Conservation (phyloP, 2,113 vertebrate genomes). For the Centropus unirufus region DNA sequence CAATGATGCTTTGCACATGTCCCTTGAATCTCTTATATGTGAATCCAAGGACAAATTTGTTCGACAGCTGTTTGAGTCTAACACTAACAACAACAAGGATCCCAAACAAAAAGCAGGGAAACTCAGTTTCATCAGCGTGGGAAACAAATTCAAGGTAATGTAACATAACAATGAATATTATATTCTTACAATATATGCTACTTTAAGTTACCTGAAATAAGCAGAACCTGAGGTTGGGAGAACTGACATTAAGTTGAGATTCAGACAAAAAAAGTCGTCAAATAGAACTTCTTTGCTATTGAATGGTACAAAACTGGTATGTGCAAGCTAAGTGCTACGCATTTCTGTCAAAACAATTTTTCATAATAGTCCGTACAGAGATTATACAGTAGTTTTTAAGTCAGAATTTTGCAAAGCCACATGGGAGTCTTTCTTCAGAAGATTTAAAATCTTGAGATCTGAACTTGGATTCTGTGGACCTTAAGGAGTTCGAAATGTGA, state of each 20-base stretch:
- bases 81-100: constrained; percentile 88
- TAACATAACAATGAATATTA: not conserved
- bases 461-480: not conserved
- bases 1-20: constrained; percentile 97
- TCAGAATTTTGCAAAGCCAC: not conserved
- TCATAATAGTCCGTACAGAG: not conserved
- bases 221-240: not conserved
- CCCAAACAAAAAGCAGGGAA: constrained; percentile 95
- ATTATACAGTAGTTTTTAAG: not conserved
- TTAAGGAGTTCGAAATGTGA: not conserved
- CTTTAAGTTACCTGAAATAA: not conserved
- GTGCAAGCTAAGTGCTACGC: not conserved
- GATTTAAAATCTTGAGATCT: not conserved
- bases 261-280: not conserved
- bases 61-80: constrained; percentile 88
- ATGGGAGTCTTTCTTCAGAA: not conserved
- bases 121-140: constrained; percentile 96
- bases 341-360: not conserved
- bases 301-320: not conserved
- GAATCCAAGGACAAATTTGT: constrained; percentile 95
- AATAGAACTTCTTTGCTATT: not conserved
- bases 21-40: constrained; percentile 92
- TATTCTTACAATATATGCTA: not conserved
- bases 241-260: not conserved
- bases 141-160: constrained; percentile 97